These are phyloP conservation scores for Tapirus terrestris DNA, from an alignment of 2,113 vertebrate species.

Conservation along the genomic window DNA sequence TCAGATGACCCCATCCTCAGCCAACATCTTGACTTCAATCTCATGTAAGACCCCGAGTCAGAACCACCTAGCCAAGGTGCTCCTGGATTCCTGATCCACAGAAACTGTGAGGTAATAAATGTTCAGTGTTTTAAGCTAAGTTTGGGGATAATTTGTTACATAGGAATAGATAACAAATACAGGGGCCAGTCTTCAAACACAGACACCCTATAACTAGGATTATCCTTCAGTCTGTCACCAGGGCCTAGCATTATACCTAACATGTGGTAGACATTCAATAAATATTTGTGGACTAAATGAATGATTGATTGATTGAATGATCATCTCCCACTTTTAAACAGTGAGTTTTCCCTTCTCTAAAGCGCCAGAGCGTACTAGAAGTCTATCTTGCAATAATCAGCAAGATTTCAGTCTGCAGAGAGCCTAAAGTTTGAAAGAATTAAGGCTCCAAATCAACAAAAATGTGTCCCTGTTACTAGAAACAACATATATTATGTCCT, in stretches of 20 bases:
- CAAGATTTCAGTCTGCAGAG: not conserved
- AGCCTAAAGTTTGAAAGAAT: slow-evolving; percentile 26
- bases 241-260: not conserved
- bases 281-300: not conserved
- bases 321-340: not conserved
- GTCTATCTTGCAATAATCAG: not conserved
- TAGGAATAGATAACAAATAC: not conserved
- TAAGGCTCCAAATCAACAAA: slow-evolving; percentile 19
- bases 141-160: not conserved
- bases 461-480: not conserved
- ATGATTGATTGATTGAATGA: not conserved
- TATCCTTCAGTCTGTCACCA: not conserved
- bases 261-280: not conserved
- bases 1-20: not conserved
- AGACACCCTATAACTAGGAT: not conserved
- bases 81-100: not conserved
- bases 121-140: not conserved
- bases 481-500: not conserved
- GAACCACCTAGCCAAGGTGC: not conserved
- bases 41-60: not conserved
- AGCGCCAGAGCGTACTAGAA: not conserved
- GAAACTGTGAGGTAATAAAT: not conserved
- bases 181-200: not conserved
- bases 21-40: not conserved
- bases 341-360: not conserved